Percentiles rank a stretch among this genome's conserved stretches.
Evolutionary conservation across 1,140 invertebrate species (phyloP).

Genomic region (silkworm (Bombyx mori)): ASM3026992v2 NC_085133.1:9940501-9941000

Average conservation of each 20-base stretch:
- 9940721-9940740: slow-evolving; percentile 10
- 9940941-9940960: slow-evolving; percentile 43
- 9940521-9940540: slow-evolving; percentile 94
- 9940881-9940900: slow-evolving; percentile 63
- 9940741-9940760: slow-evolving; percentile 30
- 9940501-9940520: slow-evolving; percentile 73
- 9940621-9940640: slow-evolving; percentile 99
- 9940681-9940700: slow-evolving; percentile 19
- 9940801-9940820: slow-evolving; percentile 34
- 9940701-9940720: slow-evolving; percentile 19
- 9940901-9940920: slow-evolving; percentile 60
- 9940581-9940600: slow-evolving; percentile 96
- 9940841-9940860: slow-evolving; percentile 72
- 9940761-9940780: slow-evolving; percentile 64
- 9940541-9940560: slow-evolving; percentile 88
- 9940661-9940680: slow-evolving; percentile 19
- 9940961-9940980: slow-evolving; percentile 23
- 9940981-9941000: too few species aligned
- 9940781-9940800: slow-evolving; percentile 16
- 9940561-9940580: slow-evolving; percentile 95
- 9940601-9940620: slow-evolving; percentile 99
- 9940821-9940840: slow-evolving; percentile 51
- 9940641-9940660: slow-evolving; percentile 98
- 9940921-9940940: slow-evolving; percentile 35
- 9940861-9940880: slow-evolving; percentile 64